These are phyloP conservation scores for Cynoglossus semilaevis DNA, from an alignment of 2,113 vertebrate genomes.

Conservation along the genomic window DNA sequence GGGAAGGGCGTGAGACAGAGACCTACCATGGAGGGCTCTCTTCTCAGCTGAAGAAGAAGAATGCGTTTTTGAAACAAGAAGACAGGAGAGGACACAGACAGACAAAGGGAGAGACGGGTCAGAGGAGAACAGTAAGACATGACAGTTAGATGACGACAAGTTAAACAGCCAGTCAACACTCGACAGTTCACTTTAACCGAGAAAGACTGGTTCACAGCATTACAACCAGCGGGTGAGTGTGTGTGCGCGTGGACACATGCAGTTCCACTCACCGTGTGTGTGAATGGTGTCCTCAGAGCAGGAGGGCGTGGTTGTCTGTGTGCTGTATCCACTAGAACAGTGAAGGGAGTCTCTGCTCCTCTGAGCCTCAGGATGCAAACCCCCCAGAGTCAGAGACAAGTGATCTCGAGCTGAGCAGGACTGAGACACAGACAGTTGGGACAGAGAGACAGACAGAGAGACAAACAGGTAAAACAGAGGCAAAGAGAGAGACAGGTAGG, in stretches of 20 bases:
- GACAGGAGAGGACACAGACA: conserved; percentile 11
- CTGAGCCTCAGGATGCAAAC: conserved; percentile 66
- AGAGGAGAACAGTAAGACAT: conserved; percentile 1
- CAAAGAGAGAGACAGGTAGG: too few relatives aligned
- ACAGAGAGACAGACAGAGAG: too few relatives aligned
- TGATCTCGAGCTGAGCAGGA: conserved; percentile 75
- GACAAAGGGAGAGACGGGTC: conserved; percentile 4
- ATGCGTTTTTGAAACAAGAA: conserved; percentile 45
- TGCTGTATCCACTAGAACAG: conserved; percentile 85
- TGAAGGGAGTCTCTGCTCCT: conserved; percentile 80
- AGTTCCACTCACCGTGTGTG: conserved; percentile 71
- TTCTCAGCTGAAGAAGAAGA: conserved; percentile 79
- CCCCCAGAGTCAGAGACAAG: conserved; percentile 72
- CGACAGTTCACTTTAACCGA: too few relatives aligned
- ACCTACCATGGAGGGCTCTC: conserved; percentile 82
- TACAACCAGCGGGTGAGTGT: too few relatives aligned
- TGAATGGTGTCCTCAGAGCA: conserved; percentile 85
- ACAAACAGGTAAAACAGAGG: too few relatives aligned
- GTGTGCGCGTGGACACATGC: neutral
- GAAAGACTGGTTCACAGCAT: too few relatives aligned
- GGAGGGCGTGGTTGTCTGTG: conserved; percentile 83
- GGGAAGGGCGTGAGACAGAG: conserved; percentile 36
- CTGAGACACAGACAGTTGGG: conserved; percentile 23
- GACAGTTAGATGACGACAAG: neutral
- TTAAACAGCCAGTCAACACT: conserved; percentile 1